Evolutionary conservation across 2,888 invertebrate species (phyloP), one percentile per base, ranked within the genome.

Genomic region (Plutella xylostella): DNA sequence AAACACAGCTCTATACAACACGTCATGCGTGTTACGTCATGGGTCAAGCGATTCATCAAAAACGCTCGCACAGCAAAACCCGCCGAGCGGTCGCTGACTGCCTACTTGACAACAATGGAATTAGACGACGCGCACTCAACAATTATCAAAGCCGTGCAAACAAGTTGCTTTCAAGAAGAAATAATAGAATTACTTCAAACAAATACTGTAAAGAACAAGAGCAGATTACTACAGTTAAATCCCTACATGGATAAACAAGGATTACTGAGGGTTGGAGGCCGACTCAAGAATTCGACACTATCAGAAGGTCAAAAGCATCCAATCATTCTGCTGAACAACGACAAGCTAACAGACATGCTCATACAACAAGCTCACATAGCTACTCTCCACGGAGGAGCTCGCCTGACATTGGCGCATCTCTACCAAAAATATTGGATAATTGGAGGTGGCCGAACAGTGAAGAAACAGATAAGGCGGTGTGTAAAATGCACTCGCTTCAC

Each of bases 391-490:
- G 45, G 45, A 9, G 45, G 35, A 28, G 28, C 41, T 1, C 41
- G 40, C 28, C 30, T 45, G 15, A 45, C 40, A 14, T 12, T 35
- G 2, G 30, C 39, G 4, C 34, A 17, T 19, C 18, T 41, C 22
- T 11, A 41, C 15, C 22, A 39, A 7, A 28, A 37, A n/a, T 41
- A 30, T 14, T 45, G 41, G 45, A 20, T 45, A 5, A 21, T 45
- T 3, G 37, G 42, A 3, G 42, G 35, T 4, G 35, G 37, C 15
- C 5, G 6, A 7, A 17, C 46, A 19, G 45, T 48, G 17, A 51
- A 49, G 33, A 47, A 47, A 25, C 40, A 22, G 11, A 9, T 47
- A 7, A 21, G 43, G 9, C 20, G 15, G 7, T 52, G 52, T 31
- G 48, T 55, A 7, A 47, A 31, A 1, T 52, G 51, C 14, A 48